Evolutionary conservation across 2,113 vertebrate species (phyloP), one percentile per base, ranked within the genome.

Genomic region (Scatophagus argus): DNA sequence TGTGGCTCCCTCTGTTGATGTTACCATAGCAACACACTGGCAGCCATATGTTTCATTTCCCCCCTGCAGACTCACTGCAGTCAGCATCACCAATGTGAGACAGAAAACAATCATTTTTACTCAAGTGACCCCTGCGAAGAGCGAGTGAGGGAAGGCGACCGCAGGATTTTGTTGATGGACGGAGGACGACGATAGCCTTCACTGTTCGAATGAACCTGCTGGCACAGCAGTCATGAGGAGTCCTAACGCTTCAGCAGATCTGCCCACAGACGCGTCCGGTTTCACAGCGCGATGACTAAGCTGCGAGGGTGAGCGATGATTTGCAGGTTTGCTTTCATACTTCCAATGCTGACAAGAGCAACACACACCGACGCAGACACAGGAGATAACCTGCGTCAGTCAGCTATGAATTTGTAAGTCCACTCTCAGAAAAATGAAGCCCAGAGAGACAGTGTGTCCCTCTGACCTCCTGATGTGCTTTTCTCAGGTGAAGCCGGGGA

Each of bases 21-120:
- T 87, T 84, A 52, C 83, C 79, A 90, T 84, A 59, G 87, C 54
- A 74, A 89, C 77, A 68, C 77, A 75, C 44, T 68, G 56, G 63
- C 58, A 1, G 14, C 58, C 52, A 23, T 41, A 73, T 67, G 34
- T 16, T 61, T n/a, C 4, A n/a, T 23, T 1, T 2, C 19, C 4
- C 16, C n/a, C 49, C 46, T 52, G 25, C 38, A 63, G 83, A 78
- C 62, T 44, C 62, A 75, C 72, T 82, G 83, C 81, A 79, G 81
- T 55, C 58, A 71, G 46, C 46, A 19, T 58, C 25, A 17, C 32
- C 54, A 19, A 27, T 43, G 21, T 56, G 44, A 65, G 21, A 64
- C 3, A 67, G 38, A 74, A 61, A 80, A n/a, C n/a, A n/a, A 52
- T 1, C 2, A 38, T 55, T 65, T 38, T 41, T 46, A 60, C 29